These are phyloP conservation scores for Drosophila oshimai DNA, from an alignment of 1,140 invertebrate species.

Conservation along the genomic window DNA sequence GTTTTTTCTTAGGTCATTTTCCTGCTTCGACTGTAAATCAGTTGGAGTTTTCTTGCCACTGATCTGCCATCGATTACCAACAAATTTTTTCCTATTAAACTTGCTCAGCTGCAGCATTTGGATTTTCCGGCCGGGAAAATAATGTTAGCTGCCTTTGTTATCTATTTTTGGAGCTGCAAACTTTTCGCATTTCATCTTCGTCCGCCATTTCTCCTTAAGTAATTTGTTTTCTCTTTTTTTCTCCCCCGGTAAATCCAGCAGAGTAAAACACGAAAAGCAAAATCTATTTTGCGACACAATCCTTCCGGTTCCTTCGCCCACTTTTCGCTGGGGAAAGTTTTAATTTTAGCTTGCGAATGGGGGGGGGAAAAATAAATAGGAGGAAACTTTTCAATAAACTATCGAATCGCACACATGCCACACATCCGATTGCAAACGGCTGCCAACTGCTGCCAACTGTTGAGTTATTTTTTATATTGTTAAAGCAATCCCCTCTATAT, in stretches of 20 bases:
- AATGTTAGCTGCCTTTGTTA: background rate
- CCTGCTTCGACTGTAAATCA: slow-evolving; percentile 9
- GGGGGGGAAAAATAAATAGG: slow-evolving; percentile 6
- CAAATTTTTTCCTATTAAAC: slow-evolving; percentile 27
- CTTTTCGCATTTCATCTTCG: background rate
- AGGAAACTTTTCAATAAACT: slow-evolving; percentile 65
- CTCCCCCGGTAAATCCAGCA: background rate
- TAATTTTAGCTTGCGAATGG: slow-evolving; percentile 35
- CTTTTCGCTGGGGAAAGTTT: slow-evolving; percentile 11
- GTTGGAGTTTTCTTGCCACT: slow-evolving; percentile 9
- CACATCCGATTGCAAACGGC: slow-evolving; percentile 39
- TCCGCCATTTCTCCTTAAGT: slow-evolving; percentile 3
- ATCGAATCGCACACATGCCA: slow-evolving; percentile 38
- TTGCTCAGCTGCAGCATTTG: background rate
- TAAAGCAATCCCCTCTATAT: background rate
- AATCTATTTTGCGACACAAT: slow-evolving; percentile 42
- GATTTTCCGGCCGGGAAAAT: background rate
- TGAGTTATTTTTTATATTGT: slow-evolving; percentile 68
- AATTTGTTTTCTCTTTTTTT: slow-evolving; percentile 20
- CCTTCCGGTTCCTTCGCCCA: slow-evolving; percentile 10
- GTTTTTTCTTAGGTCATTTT: background rate
- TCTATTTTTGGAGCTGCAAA: slow-evolving; percentile 11
- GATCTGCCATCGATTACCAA: slow-evolving; percentile 7
- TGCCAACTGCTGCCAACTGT: slow-evolving; percentile 60
- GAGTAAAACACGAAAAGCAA: slow-evolving; percentile 12